phyloP scores from a whole-genome alignment of 2,888 invertebrate genomes.

The Acrocera orbiculus region DNA sequence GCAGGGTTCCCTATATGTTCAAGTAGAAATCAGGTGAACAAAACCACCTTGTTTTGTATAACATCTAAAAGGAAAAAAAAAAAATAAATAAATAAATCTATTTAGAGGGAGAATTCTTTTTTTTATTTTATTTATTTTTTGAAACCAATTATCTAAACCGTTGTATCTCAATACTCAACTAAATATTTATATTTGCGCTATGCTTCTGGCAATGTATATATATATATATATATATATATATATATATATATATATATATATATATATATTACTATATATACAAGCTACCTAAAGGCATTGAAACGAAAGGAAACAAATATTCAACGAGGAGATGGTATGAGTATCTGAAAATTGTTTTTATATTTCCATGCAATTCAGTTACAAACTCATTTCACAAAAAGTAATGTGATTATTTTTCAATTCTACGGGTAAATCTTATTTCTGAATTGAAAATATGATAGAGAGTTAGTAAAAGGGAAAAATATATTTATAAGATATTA shows the following conservation, averaged over 20 bases:
- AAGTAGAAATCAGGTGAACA: no score
- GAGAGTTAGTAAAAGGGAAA: no score
- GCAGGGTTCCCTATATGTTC: not conserved
- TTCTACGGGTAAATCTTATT: no score
- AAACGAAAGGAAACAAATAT: constrained; percentile 17
- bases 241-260: not conserved
- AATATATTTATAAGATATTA: no score
- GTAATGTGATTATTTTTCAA: constrained; percentile 28
- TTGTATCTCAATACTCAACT: constrained; percentile 2
- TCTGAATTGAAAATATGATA: no score
- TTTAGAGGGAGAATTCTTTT: not conserved
- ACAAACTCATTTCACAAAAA: constrained; percentile 31
- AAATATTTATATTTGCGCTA: constrained; percentile 7
- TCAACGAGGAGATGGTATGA: constrained; percentile 5
- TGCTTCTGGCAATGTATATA: not conserved
- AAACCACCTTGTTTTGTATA: not conserved
- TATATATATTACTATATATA: not conserved
- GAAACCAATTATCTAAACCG: constrained; percentile 12
- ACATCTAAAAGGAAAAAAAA: not conserved
- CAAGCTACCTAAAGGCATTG: constrained; percentile 23
- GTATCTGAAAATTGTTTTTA: constrained; percentile 11
- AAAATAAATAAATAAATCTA: not conserved
- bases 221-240: not conserved
- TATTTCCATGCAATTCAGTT: constrained; percentile 26
- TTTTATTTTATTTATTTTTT: constrained; percentile 9